phyloP scores from a whole-genome alignment of 2,888 invertebrate species.

The Plusia festucae region DNA sequence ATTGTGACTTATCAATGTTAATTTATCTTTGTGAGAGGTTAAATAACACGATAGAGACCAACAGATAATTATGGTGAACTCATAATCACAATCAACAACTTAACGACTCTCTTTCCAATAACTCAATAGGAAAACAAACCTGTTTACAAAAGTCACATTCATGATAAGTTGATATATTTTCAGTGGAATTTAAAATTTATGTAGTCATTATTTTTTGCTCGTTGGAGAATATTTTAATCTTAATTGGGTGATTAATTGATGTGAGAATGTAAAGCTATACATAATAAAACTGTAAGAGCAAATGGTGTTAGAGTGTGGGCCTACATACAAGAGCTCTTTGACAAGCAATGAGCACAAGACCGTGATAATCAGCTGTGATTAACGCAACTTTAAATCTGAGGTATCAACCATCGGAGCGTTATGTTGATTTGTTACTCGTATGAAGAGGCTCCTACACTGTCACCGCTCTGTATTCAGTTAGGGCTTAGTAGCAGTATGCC shows the following conservation, averaged over 20 bases:
- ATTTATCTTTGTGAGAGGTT: slow-evolving; percentile 11
- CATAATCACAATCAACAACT: slow-evolving; percentile 28
- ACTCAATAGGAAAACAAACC: slow-evolving; percentile 15
- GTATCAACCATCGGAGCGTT: slow-evolving; percentile 14
- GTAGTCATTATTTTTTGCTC: slow-evolving; percentile 21
- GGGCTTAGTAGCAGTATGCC: slow-evolving; percentile 44
- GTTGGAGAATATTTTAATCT: slow-evolving; percentile 14
- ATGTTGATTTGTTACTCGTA: slow-evolving; percentile 19
- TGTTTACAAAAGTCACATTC: slow-evolving; percentile 13
- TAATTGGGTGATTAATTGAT: slow-evolving; percentile 27
- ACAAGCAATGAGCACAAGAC: slow-evolving; percentile 33
- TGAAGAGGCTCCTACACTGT: slow-evolving; percentile 16
- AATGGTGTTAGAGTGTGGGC: slow-evolving; percentile 34
- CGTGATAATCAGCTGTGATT: slow-evolving; percentile 52
- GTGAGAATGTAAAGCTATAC: slow-evolving; percentile 41
- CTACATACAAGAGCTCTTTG: slow-evolving; percentile 22
- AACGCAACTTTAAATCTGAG: slow-evolving; percentile 33
- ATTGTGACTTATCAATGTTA: slow-evolving; percentile 26
- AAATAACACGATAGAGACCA: neutral
- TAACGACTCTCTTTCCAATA: slow-evolving; percentile 18
- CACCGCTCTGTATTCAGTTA: slow-evolving; percentile 43
- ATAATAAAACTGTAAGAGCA: slow-evolving; percentile 30
- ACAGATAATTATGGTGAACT: neutral
- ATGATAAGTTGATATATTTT: slow-evolving; percentile 21
- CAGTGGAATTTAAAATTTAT: slow-evolving; percentile 29